Conservation (phyloP, 1,140 invertebrate species). For the Drosophila erecta region DNA sequence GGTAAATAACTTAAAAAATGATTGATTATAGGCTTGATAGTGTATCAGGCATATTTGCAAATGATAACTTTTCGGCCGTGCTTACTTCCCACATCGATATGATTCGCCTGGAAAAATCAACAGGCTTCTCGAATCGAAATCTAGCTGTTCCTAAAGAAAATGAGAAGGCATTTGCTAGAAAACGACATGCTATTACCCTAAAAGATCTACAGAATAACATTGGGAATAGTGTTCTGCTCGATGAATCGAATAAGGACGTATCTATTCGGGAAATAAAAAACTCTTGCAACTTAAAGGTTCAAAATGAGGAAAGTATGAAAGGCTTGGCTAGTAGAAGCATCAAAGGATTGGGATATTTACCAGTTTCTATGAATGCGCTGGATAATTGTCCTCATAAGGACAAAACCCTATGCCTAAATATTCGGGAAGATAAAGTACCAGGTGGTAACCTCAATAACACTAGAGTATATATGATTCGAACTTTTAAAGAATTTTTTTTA, state of each 20-base stretch:
- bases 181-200: background rate
- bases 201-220: conserved; percentile 4
- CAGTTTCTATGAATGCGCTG: conserved; percentile 11
- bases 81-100: conserved; percentile 42
- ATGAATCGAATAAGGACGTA: conserved; percentile 1
- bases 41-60: conserved; percentile 49
- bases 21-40: conserved; percentile 46
- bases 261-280: background rate
- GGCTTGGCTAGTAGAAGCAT: conserved; percentile 4
- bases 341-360: conserved; percentile 18
- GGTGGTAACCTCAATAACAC: conserved; percentile 17
- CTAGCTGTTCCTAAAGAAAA: conserved; percentile 20
- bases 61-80: conserved; percentile 45
- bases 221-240: conserved; percentile 12
- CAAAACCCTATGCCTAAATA: conserved; percentile 41
- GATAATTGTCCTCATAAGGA: conserved; percentile 34
- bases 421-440: conserved; percentile 41
- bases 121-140: conserved; percentile 19
- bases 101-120: conserved; percentile 17
- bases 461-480: background rate
- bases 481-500: no score
- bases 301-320: background rate
- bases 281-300: background rate
- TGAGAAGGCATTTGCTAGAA: background rate
- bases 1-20: background rate